A percentile compares a stretch with the other conserved stretches of the same genome.
These are phyloP conservation scores for Sebastes taczanowskii DNA, from an alignment of 2,797 vertebrate genomes.

Conservation along the genomic window DNA sequence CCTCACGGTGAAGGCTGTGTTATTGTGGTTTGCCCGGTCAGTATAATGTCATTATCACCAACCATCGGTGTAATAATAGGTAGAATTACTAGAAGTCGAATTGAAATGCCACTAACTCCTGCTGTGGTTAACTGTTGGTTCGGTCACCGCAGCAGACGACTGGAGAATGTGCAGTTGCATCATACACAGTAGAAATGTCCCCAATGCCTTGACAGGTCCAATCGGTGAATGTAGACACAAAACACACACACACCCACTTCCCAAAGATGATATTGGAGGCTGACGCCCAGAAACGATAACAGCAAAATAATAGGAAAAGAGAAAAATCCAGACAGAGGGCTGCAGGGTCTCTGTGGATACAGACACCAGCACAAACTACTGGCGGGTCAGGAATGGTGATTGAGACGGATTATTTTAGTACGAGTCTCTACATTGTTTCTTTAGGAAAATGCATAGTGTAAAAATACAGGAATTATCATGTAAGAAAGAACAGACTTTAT, in stretches of 20 bases:
- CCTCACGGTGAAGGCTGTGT: too few relatives aligned
- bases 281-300: background rate
- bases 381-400: background rate
- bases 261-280: background rate
- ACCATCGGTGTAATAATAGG: conserved; percentile 36
- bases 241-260: too few relatives aligned
- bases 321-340: background rate
- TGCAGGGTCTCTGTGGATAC: background rate
- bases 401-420: background rate
- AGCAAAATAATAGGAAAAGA: background rate
- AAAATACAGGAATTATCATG: too few relatives aligned
- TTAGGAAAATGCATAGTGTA: too few relatives aligned
- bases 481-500: too few relatives aligned
- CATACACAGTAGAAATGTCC: conserved; percentile 15
- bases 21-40: conserved; percentile 1
- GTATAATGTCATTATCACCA: conserved; percentile 31
- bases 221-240: background rate
- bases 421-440: background rate
- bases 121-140: conserved; percentile 32
- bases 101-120: conserved; percentile 19
- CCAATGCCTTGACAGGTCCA: conserved; percentile 27
- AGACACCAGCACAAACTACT: background rate
- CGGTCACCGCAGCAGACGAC: conserved; percentile 42
- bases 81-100: conserved; percentile 21
- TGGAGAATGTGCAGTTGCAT: conserved; percentile 38